These are phyloP conservation scores for Octodon degus DNA, from an alignment of 2,113 vertebrate genomes.

Conservation along the genomic window DNA sequence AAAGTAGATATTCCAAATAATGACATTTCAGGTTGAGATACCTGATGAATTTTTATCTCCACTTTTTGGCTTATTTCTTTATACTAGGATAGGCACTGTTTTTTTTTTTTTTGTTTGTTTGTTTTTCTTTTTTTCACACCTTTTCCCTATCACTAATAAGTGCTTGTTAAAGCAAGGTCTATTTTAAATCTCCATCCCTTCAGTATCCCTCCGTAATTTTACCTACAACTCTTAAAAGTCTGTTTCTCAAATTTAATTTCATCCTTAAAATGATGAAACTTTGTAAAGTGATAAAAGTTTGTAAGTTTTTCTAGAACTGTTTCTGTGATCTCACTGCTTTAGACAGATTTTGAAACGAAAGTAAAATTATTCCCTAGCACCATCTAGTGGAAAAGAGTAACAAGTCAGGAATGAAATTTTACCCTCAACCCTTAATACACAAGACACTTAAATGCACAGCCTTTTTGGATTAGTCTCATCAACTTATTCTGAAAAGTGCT, in stretches of 20 bases:
- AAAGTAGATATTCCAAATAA: background rate
- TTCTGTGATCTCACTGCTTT: conserved; percentile 10
- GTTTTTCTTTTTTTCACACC: background rate
- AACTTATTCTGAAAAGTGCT: background rate
- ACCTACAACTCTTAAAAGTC: background rate
- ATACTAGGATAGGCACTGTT: background rate
- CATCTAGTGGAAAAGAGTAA: conserved; percentile 84
- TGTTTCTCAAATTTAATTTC: conserved; percentile 44
- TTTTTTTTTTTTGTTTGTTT: no score
- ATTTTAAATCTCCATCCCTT: background rate
- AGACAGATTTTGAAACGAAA: background rate
- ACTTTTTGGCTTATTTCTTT: conserved; percentile 26
- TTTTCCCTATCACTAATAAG: background rate
- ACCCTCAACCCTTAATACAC: background rate
- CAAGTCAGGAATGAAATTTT: background rate
- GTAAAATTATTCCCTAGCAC: conserved; percentile 68
- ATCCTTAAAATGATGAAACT: background rate
- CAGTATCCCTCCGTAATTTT: background rate
- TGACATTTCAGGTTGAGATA: background rate
- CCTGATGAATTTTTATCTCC: background rate
- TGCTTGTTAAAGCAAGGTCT: background rate
- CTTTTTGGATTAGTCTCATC: background rate
- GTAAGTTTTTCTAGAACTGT: background rate
- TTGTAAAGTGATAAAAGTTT: background rate
- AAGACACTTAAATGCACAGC: background rate